Percentiles rank a stretch among this genome's conserved stretches.
Conservation (phyloP, 2,888 invertebrate genomes). For the Sturmia bella region DNA sequence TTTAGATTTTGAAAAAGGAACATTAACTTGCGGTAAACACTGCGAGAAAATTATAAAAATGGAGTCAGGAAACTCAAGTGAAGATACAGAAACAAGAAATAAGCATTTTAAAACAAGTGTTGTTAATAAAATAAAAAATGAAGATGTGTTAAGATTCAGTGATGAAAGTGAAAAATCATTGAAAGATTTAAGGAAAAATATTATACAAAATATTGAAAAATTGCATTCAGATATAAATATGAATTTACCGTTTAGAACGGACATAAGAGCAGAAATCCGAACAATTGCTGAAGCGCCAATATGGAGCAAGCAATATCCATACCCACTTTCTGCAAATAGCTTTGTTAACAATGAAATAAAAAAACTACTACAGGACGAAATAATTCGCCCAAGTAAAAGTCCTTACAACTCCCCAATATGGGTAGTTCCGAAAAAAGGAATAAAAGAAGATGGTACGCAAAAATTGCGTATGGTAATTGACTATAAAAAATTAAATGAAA, state of each 20-base stretch:
- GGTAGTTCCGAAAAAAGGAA: conserved; percentile 21
- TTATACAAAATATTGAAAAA: neutral
- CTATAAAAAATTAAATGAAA: too few relatives aligned
- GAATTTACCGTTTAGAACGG: conserved; percentile 2
- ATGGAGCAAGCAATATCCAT: neutral
- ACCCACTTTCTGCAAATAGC: neutral
- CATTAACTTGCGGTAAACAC: too few relatives aligned
- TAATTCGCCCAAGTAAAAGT: conserved; percentile 19
- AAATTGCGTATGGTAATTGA: conserved; percentile 19
- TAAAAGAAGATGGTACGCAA: conserved; percentile 12
- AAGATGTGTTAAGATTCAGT: neutral
- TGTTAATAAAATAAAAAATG: conserved; percentile 5
- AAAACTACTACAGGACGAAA: conserved; percentile 6
- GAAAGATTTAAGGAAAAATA: neutral
- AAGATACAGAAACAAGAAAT: too few relatives aligned
- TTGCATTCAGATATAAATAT: conserved; percentile 8
- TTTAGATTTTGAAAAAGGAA: too few relatives aligned
- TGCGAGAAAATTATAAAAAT: too few relatives aligned
- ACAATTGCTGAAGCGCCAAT: neutral
- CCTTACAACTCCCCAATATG: conserved; percentile 23
- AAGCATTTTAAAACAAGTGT: too few relatives aligned
- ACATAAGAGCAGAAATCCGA: neutral
- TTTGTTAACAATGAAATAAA: conserved; percentile 9
- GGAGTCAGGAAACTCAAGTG: too few relatives aligned
- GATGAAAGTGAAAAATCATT: neutral